A percentile compares a stretch with the other conserved stretches of the same genome.
phyloP scores from a whole-genome alignment of 2,797 vertebrate genomes.

The Lophotriccus pileatus region DNA sequence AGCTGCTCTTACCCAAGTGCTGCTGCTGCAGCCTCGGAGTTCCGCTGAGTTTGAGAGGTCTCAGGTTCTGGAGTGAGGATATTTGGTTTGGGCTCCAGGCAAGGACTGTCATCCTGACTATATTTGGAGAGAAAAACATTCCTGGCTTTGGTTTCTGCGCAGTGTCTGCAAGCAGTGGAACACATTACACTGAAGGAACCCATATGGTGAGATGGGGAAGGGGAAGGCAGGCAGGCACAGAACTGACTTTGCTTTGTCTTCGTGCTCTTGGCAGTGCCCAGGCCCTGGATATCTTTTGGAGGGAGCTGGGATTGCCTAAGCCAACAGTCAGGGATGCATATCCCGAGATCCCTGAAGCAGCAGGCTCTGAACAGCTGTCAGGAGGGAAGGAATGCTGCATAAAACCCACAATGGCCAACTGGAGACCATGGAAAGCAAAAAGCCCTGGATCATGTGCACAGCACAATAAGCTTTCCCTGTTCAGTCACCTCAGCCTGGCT shows the following conservation, averaged over 20 bases:
- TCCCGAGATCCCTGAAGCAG: not conserved
- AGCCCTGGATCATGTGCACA: not conserved
- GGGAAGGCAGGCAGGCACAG: not conserved
- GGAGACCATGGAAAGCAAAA: not conserved
- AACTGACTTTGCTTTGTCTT: not conserved
- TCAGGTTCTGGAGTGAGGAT: not conserved
- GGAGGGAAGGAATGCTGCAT: not conserved
- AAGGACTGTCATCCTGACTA: not conserved
- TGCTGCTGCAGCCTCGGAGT: not conserved
- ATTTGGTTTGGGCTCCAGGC: constrained; percentile 39
- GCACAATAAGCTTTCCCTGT: fast-evolving
- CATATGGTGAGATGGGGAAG: not conserved
- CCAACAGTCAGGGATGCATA: not conserved
- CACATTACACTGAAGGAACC: constrained; percentile 8
- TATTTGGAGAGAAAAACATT: constrained; percentile 32
- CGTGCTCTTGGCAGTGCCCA: not conserved
- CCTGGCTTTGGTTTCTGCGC: not conserved
- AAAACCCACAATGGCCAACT: not conserved
- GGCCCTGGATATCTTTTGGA: not conserved
- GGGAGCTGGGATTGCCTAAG: not conserved
- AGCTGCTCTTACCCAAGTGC: not conserved
- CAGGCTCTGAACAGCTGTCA: not conserved
- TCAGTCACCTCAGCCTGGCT: not conserved
- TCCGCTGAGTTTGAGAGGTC: not conserved
- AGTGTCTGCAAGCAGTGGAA: not conserved